A percentile compares a stretch with the other conserved stretches of the same genome.
Conservation (phyloP, 2,797 vertebrate species). For the Acrossocheilus wenchowensis region DNA sequence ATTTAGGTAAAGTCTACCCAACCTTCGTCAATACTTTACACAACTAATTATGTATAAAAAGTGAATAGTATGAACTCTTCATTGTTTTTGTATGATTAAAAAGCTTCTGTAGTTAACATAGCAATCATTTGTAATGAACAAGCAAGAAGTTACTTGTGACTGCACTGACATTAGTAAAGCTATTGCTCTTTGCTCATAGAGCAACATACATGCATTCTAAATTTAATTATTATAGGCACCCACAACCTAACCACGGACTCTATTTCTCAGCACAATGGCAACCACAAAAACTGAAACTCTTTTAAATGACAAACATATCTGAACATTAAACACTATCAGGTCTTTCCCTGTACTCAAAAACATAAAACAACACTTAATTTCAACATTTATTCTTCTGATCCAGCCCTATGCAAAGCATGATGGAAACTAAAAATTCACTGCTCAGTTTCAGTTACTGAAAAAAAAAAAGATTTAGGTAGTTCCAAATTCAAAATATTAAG, state of each 20-base stretch:
- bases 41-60: background rate
- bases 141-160: no score
- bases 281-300: conserved; percentile 5
- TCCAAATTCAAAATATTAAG: no score
- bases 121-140: background rate
- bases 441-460: background rate
- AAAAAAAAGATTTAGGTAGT: background rate
- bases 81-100: background rate
- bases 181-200: background rate
- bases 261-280: background rate
- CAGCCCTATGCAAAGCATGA: background rate
- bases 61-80: background rate
- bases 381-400: background rate
- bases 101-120: background rate
- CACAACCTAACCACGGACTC: background rate
- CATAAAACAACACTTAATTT: background rate
- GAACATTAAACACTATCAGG: background rate
- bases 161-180: background rate
- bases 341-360: background rate
- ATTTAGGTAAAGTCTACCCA: background rate
- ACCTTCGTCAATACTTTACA: background rate
- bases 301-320: background rate
- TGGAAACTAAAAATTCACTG: background rate
- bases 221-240: background rate
- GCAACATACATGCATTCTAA: background rate